phyloP scores from a whole-genome alignment of 2,113 vertebrate species.

The Xenopus borealis region DNA sequence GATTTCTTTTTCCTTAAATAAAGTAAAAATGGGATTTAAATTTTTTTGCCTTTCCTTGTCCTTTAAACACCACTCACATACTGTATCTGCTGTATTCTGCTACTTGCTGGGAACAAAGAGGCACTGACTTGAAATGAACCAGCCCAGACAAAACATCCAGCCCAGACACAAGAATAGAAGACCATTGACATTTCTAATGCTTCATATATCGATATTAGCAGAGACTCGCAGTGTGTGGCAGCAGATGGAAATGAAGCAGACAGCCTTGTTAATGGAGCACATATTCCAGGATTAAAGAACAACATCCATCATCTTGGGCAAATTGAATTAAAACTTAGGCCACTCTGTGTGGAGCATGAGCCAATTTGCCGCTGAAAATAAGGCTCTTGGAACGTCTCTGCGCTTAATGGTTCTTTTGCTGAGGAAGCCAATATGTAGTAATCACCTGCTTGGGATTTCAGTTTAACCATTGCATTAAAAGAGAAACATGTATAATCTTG shows the following conservation, averaged over 20 bases:
- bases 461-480: slow-evolving; percentile 57
- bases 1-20: too few relatives aligned
- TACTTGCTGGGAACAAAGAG: too few relatives aligned
- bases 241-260: slow-evolving; percentile 67
- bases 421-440: slow-evolving; percentile 60
- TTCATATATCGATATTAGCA: slow-evolving; percentile 62
- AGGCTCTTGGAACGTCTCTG: slow-evolving; percentile 61
- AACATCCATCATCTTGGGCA: slow-evolving; percentile 72
- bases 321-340: slow-evolving; percentile 72
- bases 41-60: too few relatives aligned
- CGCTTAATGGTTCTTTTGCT: slow-evolving; percentile 68
- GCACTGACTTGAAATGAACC: too few relatives aligned
- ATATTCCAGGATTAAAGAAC: slow-evolving; percentile 69
- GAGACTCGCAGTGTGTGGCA: slow-evolving; percentile 58
- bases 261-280: slow-evolving; percentile 77
- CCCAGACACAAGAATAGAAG: slow-evolving; percentile 39
- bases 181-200: slow-evolving; percentile 53
- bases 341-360: slow-evolving; percentile 63
- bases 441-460: slow-evolving; percentile 55
- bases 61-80: too few relatives aligned
- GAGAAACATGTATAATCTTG: slow-evolving; percentile 47
- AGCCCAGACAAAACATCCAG: too few relatives aligned
- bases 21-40: too few relatives aligned
- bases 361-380: slow-evolving; percentile 62
- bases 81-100: too few relatives aligned